Percentiles rank a stretch among this genome's conserved stretches.
Conservation (phyloP, 2,113 vertebrate species). For the Synchiropus splendidus region DNA sequence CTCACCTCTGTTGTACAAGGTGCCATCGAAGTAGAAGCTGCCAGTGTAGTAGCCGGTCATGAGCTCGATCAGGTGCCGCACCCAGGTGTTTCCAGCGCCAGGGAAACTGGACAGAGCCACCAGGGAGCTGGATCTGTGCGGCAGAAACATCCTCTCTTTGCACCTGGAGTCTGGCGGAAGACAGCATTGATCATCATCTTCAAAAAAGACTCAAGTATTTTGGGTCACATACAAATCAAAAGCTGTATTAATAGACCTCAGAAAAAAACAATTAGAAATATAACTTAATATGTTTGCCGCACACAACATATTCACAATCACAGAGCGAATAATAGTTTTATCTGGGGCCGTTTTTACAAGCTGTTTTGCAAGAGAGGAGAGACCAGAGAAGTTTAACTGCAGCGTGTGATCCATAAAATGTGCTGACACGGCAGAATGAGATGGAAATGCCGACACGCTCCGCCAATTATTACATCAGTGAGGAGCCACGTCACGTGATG, state of each 20-base stretch:
- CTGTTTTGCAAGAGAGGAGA: slow-evolving; percentile 5
- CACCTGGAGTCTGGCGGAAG: slow-evolving; percentile 80
- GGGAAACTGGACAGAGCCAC: slow-evolving; percentile 91
- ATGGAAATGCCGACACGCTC: slow-evolving; percentile 3
- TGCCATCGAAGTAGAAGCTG: slow-evolving; percentile 94
- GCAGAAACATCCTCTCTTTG: slow-evolving; percentile 82
- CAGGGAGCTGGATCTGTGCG: slow-evolving; percentile 78
- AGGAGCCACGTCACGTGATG: too few relatives aligned
- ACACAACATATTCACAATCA: not conserved
- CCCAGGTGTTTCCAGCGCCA: slow-evolving; percentile 93
- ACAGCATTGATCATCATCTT: not conserved
- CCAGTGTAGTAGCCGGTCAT: slow-evolving; percentile 92
- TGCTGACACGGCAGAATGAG: slow-evolving; percentile 1
- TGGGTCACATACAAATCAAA: too few relatives aligned
- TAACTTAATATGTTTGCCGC: too few relatives aligned
- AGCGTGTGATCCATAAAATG: slow-evolving; percentile 1
- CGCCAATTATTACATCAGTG: not conserved
- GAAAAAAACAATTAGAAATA: too few relatives aligned
- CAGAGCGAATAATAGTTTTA: not conserved
- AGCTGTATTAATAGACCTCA: not conserved
- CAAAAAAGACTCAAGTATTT: too few relatives aligned
- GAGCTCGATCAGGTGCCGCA: slow-evolving; percentile 88
- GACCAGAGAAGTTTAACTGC: slow-evolving; percentile 3
- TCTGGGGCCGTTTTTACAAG: slow-evolving; percentile 8
- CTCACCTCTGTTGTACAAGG: slow-evolving; percentile 90